Evolutionary conservation across 2,888 invertebrate species (phyloP), one percentile per base, ranked within the genome.

Genomic region (Pomacea canaliculata): DNA sequence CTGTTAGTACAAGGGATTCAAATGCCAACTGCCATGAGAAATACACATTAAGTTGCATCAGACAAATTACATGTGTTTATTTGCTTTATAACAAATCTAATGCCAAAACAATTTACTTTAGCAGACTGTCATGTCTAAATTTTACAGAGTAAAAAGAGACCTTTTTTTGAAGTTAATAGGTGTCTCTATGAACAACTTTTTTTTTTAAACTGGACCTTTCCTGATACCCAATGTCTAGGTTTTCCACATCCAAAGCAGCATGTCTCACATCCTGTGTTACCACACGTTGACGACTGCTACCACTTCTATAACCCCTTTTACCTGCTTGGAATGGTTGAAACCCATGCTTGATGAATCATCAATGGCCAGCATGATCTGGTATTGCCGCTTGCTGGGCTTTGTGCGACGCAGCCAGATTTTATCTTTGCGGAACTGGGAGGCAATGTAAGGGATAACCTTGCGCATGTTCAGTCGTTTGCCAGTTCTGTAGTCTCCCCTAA

Each of bases 391-490:
- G 0, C 96, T 97, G 0, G 98, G 97, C 90, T 97, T 97, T 0
- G 97, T 98, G 75, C 99, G 93, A 19, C 99, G 93, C 86, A 99
- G 90, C 99, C 99, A 99, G 87, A 99, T 99, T 91, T 98, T 98
- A 90, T 99, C 99, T 91, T 99, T 99, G 68, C 99, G 94, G 92
- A 98, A 99, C 91, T 99, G 96, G 79, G 98, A 98, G 27, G 99
- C 99, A 83, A 99, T 97, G 92, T 99, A 99, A 0, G 99, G 97
- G 88, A 99, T 98, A 75, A 99, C 96, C 87, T 96, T 96, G 69
- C 98, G 94, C 99, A 99, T 99, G 92, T 99, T 99, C 73, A 99
- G 95, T 12, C 99, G 94, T 79, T 97, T 95, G 0, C 99, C 99
- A 0, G 97, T 98, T 12, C 98, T 93, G 91, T 96, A 99, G 91